A percentile compares a stretch with the other conserved stretches of the same genome.
Conservation (phyloP, 2,113 vertebrate genomes). For the Sphaerodactylus townsendi region DNA sequence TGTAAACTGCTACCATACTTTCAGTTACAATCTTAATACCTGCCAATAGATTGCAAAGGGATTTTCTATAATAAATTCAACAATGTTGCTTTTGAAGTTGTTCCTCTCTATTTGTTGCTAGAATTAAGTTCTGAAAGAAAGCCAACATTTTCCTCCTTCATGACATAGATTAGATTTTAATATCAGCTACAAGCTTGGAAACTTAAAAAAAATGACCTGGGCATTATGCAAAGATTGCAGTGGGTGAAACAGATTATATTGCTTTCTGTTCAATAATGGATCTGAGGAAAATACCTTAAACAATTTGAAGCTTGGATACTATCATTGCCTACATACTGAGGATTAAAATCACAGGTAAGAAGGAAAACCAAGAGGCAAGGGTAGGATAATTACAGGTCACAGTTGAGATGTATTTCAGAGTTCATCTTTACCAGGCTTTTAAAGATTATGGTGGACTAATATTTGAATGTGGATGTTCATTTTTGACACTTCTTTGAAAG, state of each 20-base stretch:
- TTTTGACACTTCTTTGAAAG: neutral
- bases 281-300: neutral
- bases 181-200: neutral
- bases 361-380: neutral
- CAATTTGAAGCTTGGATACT: neutral
- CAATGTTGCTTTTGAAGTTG: neutral
- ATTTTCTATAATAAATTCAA: constrained; percentile 20
- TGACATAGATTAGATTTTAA: neutral
- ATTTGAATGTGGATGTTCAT: neutral
- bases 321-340: constrained; percentile 12
- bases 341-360: neutral
- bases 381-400: neutral
- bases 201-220: neutral
- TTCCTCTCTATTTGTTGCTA: neutral
- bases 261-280: neutral
- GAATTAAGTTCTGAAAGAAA: constrained; percentile 12
- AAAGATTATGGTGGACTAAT: accelerated
- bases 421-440: neutral
- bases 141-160: neutral
- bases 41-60: neutral
- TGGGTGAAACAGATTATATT: neutral
- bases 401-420: constrained; percentile 10
- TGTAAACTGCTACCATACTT: neutral
- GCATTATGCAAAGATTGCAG: neutral
- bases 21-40: neutral